These are phyloP conservation scores for Aspidiotus destructor DNA, from an alignment of 2,888 invertebrate genomes.

Conservation along the genomic window DNA sequence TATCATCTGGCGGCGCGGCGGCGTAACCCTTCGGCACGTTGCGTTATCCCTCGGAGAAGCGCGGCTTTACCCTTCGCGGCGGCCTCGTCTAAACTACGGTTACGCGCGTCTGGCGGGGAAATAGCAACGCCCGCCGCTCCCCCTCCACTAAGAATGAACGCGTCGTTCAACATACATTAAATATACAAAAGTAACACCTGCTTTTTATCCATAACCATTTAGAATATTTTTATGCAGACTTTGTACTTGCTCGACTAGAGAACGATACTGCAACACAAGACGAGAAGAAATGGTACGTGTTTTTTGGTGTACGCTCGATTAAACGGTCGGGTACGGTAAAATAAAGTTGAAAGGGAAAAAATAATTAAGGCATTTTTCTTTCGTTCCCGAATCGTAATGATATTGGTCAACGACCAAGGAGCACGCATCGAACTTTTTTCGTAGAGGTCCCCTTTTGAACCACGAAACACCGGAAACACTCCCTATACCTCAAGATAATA, in stretches of 20 bases:
- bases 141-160: neutral
- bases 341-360: too few species aligned
- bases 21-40: slow-evolving; percentile 1
- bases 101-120: slow-evolving; percentile 19
- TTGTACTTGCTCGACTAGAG: neutral
- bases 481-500: too few species aligned
- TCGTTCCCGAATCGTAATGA: too few species aligned
- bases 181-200: slow-evolving; percentile 29
- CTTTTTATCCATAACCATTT: slow-evolving; percentile 26
- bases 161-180: slow-evolving; percentile 27
- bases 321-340: too few species aligned
- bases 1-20: neutral
- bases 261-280: neutral
- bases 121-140: slow-evolving; percentile 8
- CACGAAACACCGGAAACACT: too few species aligned
- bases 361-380: too few species aligned
- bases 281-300: neutral
- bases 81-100: slow-evolving; percentile 7
- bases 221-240: slow-evolving; percentile 19
- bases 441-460: too few species aligned
- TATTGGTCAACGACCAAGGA: too few species aligned
- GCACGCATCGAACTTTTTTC: too few species aligned
- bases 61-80: neutral
- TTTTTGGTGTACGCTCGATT: too few species aligned
- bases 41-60: slow-evolving; percentile 1